Conservation (phyloP, 2,888 invertebrate genomes). For the Pammene aurita region DNA sequence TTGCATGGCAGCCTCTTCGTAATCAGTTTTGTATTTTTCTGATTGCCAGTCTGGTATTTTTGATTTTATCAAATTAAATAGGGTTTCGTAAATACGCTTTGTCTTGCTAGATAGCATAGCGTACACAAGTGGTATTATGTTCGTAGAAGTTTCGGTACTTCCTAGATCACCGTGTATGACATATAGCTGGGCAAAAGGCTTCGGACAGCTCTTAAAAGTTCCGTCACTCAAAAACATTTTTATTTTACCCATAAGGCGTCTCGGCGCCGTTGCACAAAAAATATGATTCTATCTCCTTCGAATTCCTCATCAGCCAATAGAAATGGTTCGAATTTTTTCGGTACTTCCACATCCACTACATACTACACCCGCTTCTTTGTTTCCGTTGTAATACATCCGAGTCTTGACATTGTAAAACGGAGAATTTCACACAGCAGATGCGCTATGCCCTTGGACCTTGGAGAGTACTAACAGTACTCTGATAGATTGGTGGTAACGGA, state of each 20-base stretch:
- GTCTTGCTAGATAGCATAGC: neutral
- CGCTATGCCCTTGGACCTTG: slow-evolving; percentile 15
- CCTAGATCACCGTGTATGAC: neutral
- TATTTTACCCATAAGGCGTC: neutral
- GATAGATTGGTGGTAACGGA: slow-evolving; percentile 10
- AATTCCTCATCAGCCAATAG: neutral
- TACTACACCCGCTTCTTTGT: neutral
- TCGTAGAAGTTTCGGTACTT: neutral
- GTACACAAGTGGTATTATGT: neutral
- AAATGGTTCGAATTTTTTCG: neutral
- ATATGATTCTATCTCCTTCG: neutral
- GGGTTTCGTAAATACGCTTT: neutral
- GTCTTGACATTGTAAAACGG: slow-evolving; percentile 1
- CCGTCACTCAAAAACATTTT: neutral
- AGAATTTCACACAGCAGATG: slow-evolving; percentile 6
- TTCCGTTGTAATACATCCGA: slow-evolving; percentile 5
- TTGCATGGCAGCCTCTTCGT: slow-evolving; percentile 14
- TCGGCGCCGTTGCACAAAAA: neutral
- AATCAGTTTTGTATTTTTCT: slow-evolving; percentile 4
- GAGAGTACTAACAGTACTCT: slow-evolving; percentile 6
- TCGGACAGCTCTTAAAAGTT: neutral
- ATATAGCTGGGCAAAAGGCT: neutral
- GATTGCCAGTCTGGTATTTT: slow-evolving; percentile 16
- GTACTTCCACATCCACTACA: neutral
- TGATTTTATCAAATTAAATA: neutral